These are phyloP conservation scores for Centropyge bicolor DNA, from an alignment of 2,797 vertebrate species.

Conservation along the genomic window DNA sequence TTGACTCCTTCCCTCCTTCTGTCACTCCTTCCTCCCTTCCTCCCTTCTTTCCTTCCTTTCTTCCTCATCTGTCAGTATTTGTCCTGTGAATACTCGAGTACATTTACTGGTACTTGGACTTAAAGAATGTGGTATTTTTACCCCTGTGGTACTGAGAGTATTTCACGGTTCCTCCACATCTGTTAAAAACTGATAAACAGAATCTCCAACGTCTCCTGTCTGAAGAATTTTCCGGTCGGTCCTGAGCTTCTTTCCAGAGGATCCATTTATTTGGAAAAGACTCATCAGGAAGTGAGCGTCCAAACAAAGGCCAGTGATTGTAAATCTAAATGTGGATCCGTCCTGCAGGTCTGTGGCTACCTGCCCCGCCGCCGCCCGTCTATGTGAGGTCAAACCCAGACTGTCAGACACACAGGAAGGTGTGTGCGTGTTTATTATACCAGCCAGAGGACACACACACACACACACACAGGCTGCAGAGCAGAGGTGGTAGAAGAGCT, in stretches of 20 bases:
- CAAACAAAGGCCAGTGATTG: constrained; percentile 79
- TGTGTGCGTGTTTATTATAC: constrained; percentile 60
- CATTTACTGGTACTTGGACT: too few relatives aligned
- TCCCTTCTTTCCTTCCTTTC: background rate
- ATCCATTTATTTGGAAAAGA: constrained; percentile 84
- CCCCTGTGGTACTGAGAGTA: background rate
- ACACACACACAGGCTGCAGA: background rate
- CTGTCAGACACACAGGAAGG: constrained; percentile 36
- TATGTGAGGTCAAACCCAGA: constrained; percentile 54
- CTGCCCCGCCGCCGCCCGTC: constrained; percentile 36
- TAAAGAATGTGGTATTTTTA: background rate
- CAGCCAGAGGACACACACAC: constrained; percentile 62
- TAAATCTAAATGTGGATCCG: constrained; percentile 71
- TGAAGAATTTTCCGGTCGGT: constrained; percentile 68
- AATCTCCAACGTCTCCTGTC: constrained; percentile 41
- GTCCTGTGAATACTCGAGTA: background rate
- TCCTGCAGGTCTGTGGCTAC: constrained; percentile 55
- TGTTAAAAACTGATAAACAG: constrained; percentile 61
- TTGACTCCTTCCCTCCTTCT: background rate
- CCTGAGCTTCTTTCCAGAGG: constrained; percentile 59
- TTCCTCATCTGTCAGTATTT: background rate
- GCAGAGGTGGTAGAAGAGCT: background rate
- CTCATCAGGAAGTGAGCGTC: constrained; percentile 80
- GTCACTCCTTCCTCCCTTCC: too few relatives aligned
- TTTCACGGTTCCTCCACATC: constrained; percentile 53